A percentile compares a stretch with the other conserved stretches of the same genome.
phyloP scores from a whole-genome alignment of 2,113 vertebrate genomes.

The Boleophthalmus pectinirostris region DNA sequence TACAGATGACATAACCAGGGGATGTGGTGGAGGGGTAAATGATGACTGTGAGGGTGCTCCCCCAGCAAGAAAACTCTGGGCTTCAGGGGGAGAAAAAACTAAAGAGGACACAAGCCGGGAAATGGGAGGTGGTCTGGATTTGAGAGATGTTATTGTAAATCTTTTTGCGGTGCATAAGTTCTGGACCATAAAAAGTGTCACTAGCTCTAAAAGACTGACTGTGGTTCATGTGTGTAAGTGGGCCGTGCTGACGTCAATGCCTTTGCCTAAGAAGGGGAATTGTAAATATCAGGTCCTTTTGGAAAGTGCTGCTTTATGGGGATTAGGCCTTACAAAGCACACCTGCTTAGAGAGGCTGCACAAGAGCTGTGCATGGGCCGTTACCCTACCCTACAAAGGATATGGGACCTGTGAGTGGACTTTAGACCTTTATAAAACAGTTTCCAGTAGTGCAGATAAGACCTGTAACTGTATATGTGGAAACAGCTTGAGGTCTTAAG shows the following conservation, averaged over 20 bases:
- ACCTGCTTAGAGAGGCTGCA: constrained; percentile 47
- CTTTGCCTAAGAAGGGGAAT: constrained; percentile 39
- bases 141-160: constrained; percentile 36
- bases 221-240: constrained; percentile 25
- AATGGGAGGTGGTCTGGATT: constrained; percentile 20
- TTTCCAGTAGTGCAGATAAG: constrained; percentile 52
- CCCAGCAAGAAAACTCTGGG: constrained; percentile 25
- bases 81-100: constrained; percentile 1
- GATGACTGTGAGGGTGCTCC: constrained; percentile 28
- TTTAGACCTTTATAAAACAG: constrained; percentile 40
- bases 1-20: constrained; percentile 53
- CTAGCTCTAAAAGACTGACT: constrained; percentile 10
- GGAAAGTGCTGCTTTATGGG: constrained; percentile 53
- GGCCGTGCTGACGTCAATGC: constrained; percentile 57
- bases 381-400: constrained; percentile 31
- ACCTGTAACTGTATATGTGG: constrained; percentile 18
- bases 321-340: constrained; percentile 62
- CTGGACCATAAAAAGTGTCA: constrained; percentile 40
- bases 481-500: constrained; percentile 22
- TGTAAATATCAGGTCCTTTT: constrained; percentile 52
- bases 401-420: constrained; percentile 42
- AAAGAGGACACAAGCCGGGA: constrained; percentile 23
- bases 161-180: constrained; percentile 29
- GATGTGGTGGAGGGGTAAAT: constrained; percentile 30
- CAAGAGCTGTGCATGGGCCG: constrained; percentile 20